Conservation (phyloP, 2,888 invertebrate genomes). For the Acheta domesticus region DNA sequence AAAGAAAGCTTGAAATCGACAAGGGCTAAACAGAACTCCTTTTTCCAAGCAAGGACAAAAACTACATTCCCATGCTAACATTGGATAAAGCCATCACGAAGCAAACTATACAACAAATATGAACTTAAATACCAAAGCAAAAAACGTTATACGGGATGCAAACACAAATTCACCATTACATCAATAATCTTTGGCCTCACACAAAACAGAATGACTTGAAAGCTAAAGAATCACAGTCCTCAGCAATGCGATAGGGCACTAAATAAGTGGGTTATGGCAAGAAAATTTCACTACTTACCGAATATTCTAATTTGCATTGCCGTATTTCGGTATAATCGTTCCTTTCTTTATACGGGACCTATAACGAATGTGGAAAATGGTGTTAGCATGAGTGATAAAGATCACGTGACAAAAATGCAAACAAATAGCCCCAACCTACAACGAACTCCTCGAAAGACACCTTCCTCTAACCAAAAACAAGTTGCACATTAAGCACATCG, state of each 20-base stretch:
- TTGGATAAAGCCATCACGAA: neutral
- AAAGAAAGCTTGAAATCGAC: neutral
- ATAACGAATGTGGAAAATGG: constrained; percentile 7
- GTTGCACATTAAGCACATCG: no score
- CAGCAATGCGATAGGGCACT: neutral
- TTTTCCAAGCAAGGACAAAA: neutral
- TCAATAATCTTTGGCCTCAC: neutral
- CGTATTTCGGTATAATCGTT: constrained; percentile 9
- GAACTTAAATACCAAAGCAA: constrained; percentile 10
- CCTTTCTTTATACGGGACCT: constrained; percentile 18
- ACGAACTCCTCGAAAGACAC: neutral
- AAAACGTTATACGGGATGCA: constrained; percentile 4
- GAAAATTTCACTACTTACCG: neutral
- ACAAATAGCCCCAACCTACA: neutral
- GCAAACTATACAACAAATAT: constrained; percentile 18
- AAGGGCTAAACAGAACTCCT: neutral
- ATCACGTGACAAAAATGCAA: neutral
- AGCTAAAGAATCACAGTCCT: constrained; percentile 5
- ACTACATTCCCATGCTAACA: constrained; percentile 18
- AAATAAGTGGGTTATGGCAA: neutral
- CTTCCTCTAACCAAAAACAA: no score
- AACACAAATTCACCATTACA: constrained; percentile 18
- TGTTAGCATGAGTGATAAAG: neutral
- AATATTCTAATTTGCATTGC: constrained; percentile 18
- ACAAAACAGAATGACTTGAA: neutral